Evolutionary conservation across 2,797 vertebrate species (phyloP).

Genomic region (Pseudopleuronectes americanus): DNA sequence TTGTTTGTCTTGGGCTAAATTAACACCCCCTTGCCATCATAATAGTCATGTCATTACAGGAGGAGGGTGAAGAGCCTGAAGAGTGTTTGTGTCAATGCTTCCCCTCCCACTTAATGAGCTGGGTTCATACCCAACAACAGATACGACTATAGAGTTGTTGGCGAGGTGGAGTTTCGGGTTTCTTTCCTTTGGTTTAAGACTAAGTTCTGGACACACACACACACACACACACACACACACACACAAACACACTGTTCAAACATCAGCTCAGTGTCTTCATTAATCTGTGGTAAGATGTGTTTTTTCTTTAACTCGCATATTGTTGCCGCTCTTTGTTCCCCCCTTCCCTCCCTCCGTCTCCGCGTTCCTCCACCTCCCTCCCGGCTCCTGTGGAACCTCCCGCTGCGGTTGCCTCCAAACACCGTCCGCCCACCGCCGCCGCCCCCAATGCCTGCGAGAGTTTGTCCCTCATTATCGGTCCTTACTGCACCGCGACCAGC

Average conservation of each 20-base stretch:
- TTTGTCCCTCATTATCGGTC: constrained; percentile 84
- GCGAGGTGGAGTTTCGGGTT: constrained; percentile 21
- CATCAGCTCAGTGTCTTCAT: constrained; percentile 66
- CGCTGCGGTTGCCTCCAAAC: constrained; percentile 70
- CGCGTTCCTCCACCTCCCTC: constrained; percentile 54
- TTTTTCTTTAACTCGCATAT: constrained; percentile 50
- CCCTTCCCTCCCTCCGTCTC: constrained; percentile 29
- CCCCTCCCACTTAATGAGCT: constrained; percentile 60
- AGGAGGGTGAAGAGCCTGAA: constrained; percentile 50
- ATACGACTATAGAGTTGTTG: constrained; percentile 33
- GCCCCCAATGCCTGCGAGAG: constrained; percentile 64
- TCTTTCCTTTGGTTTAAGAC: constrained; percentile 25
- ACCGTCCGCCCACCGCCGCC: constrained; percentile 56
- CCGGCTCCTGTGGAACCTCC: constrained; percentile 64
- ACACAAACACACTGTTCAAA: constrained; percentile 26
- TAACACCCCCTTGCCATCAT: constrained; percentile 63
- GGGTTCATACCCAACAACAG: constrained; percentile 41
- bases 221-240: constrained; percentile 23
- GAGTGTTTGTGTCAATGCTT: constrained; percentile 65
- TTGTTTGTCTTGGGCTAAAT: constrained; percentile 78
- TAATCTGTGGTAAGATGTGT: constrained; percentile 47
- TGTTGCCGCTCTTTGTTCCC: constrained; percentile 62
- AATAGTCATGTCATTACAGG: constrained; percentile 64
- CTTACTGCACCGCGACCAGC: constrained; percentile 61
- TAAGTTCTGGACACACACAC: constrained; percentile 11